A percentile compares a stretch with the other conserved stretches of the same genome.
These are phyloP conservation scores for Drosophila ogumai DNA, from an alignment of 1,140 invertebrate genomes.

Conservation along the genomic window DNA sequence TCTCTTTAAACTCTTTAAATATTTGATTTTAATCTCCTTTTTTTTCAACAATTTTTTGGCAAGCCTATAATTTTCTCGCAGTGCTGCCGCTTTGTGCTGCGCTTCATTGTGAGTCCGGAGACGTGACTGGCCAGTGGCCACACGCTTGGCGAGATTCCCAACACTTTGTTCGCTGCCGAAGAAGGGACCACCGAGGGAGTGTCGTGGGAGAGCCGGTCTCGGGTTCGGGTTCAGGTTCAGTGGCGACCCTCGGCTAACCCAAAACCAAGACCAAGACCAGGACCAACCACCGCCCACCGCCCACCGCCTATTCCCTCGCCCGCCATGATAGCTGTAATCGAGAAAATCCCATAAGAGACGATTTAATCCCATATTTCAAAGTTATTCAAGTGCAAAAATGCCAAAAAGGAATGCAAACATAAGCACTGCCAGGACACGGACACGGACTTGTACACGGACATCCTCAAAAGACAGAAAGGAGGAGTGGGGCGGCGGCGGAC, in stretches of 20 bases:
- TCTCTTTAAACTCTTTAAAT: not conserved
- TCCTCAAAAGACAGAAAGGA: constrained; percentile 38
- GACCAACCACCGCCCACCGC: not conserved
- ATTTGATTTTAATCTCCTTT: not conserved
- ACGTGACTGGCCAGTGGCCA: constrained; percentile 70
- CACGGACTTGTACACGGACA: constrained; percentile 41
- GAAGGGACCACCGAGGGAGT: not conserved
- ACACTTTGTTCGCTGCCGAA: constrained; percentile 50
- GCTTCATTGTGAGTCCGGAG: constrained; percentile 39
- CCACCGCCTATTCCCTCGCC: constrained; percentile 25
- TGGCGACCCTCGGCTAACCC: constrained; percentile 57
- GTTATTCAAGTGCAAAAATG: constrained; percentile 84
- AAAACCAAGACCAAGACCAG: not conserved
- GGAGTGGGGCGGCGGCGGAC: not conserved
- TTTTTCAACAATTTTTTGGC: too few relatives aligned
- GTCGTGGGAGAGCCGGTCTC: not conserved
- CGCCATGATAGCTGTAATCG: constrained; percentile 81
- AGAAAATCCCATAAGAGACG: constrained; percentile 83
- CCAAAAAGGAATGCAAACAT: constrained; percentile 84
- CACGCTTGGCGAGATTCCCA: constrained; percentile 66
- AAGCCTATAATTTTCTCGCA: not conserved
- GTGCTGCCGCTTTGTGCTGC: constrained; percentile 12
- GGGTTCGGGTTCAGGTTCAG: constrained; percentile 68
- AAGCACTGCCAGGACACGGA: constrained; percentile 73
- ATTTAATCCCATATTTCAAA: constrained; percentile 84